Conservation (phyloP, 2,888 invertebrate genomes). For the Antheraea assamensis region DNA sequence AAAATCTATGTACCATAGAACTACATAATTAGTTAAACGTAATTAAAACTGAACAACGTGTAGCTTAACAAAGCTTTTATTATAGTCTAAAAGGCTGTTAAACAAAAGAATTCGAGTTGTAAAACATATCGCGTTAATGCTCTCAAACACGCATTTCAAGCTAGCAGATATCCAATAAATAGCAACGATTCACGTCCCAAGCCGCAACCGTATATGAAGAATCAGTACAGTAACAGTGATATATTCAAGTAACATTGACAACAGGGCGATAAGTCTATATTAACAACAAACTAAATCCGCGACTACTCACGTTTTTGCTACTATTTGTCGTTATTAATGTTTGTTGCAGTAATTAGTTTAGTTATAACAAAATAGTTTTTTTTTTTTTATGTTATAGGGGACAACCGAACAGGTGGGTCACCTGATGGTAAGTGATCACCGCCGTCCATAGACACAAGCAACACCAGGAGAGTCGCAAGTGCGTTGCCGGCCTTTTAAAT, state of each 20-base stretch:
- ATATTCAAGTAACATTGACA: background rate
- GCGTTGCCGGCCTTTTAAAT: too few species aligned
- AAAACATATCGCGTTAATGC: slow-evolving; percentile 17
- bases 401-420: too few species aligned
- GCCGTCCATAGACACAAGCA: too few species aligned
- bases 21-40: background rate
- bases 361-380: too few species aligned
- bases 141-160: slow-evolving; percentile 10
- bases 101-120: slow-evolving; percentile 15
- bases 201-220: background rate
- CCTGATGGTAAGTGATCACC: too few species aligned
- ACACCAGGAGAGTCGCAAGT: too few species aligned
- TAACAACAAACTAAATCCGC: background rate
- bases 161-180: slow-evolving; percentile 24
- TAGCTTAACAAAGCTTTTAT: background rate
- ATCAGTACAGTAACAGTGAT: slow-evolving; percentile 7
- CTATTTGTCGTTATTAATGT: too few species aligned
- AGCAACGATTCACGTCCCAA: slow-evolving; percentile 24
- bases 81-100: slow-evolving; percentile 15
- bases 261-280: background rate
- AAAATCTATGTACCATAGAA: background rate
- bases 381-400: too few species aligned
- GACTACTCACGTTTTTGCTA: too few species aligned
- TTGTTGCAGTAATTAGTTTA: too few species aligned
- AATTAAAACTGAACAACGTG: background rate